Percentiles rank a stretch among this genome's conserved stretches.
Conservation (phyloP, 2,113 vertebrate genomes). For the Propithecus coquereli region DNA sequence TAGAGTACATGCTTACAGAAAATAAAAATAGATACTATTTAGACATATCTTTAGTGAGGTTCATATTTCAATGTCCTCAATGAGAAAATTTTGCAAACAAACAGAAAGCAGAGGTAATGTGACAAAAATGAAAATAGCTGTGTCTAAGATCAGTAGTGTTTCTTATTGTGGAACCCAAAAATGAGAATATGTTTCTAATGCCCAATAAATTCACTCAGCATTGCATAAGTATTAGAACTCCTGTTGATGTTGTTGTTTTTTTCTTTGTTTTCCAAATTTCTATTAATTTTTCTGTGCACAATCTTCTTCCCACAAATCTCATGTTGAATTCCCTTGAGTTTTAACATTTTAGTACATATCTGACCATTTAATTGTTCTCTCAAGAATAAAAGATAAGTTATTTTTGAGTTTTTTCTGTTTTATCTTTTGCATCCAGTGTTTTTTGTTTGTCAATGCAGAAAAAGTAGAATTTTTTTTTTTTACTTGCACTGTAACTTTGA, state of each 20-base stretch:
- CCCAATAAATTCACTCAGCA: neutral
- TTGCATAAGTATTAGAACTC: neutral
- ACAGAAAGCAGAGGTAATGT: neutral
- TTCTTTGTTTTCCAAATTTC: neutral
- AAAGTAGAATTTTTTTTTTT: neutral
- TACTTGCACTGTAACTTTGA: neutral
- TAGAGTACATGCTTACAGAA: neutral
- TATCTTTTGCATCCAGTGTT: neutral
- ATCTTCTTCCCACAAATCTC: neutral
- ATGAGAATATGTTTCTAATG: neutral
- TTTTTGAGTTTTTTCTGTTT: neutral
- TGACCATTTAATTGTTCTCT: neutral
- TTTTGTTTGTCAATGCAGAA: neutral
- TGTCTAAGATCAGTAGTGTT: neutral
- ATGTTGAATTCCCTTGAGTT: neutral
- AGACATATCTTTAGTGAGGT: too few species aligned
- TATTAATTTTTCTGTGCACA: neutral
- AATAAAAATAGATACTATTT: neutral
- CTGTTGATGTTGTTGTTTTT: neutral
- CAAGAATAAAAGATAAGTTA: neutral
- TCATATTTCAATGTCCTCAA: neutral
- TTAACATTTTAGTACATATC: neutral
- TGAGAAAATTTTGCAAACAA: neutral
- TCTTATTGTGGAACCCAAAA: neutral
- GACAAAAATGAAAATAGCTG: neutral